These are phyloP conservation scores for Danio jaintianensis DNA, from an alignment of 2,797 vertebrate species.

Conservation along the genomic window DNA sequence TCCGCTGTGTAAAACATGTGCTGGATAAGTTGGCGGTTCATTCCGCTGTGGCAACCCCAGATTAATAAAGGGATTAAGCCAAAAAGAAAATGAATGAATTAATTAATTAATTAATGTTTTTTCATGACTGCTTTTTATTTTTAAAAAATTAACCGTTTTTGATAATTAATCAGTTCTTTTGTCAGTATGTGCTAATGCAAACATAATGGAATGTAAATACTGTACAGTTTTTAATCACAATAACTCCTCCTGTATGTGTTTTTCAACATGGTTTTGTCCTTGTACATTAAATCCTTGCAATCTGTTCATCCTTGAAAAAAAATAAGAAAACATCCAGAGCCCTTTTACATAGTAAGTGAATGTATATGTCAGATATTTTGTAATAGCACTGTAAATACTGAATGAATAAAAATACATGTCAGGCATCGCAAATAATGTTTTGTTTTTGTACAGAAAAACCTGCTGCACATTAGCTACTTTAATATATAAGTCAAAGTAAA, in stretches of 20 bases:
- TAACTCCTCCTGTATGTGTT: slow-evolving; percentile 4
- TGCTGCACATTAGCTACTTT: background rate
- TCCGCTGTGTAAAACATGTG: no score
- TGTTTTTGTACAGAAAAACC: background rate
- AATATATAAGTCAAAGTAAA: slow-evolving; percentile 42
- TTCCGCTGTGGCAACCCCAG: no score
- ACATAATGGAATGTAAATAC: slow-evolving; percentile 42
- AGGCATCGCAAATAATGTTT: slow-evolving; percentile 29
- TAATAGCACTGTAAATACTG: slow-evolving; percentile 54
- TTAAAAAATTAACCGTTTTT: background rate
- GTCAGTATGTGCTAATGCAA: slow-evolving; percentile 35
- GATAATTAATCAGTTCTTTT: background rate
- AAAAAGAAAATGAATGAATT: no score
- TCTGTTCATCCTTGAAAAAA: slow-evolving; percentile 12
- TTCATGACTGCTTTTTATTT: background rate
- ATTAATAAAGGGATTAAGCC: no score
- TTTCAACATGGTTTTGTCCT: slow-evolving; percentile 43
- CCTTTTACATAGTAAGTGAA: slow-evolving; percentile 41
- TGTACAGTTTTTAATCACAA: slow-evolving; percentile 35
- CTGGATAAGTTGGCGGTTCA: no score
- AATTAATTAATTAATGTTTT: no score
- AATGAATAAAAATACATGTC: slow-evolving; percentile 52
- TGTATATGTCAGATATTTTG: slow-evolving; percentile 51
- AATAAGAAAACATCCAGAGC: slow-evolving; percentile 9
- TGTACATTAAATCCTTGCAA: slow-evolving; percentile 19